These are phyloP conservation scores for Ailurus styani DNA, from an alignment of 2,113 vertebrate genomes.

Conservation along the genomic window DNA sequence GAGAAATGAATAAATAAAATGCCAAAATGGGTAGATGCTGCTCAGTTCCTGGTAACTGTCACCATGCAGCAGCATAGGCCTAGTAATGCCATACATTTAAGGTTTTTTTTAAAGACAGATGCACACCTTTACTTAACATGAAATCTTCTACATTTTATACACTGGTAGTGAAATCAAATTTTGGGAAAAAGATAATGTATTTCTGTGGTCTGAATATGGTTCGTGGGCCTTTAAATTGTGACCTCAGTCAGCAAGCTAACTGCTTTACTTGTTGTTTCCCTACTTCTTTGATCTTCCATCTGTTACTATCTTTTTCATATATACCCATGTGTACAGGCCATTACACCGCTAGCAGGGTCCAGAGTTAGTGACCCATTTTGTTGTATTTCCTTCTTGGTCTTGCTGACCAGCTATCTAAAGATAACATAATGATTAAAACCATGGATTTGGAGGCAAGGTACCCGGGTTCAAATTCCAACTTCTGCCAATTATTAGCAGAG, in stretches of 20 bases:
- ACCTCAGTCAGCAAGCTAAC: neutral
- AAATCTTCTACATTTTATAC: neutral
- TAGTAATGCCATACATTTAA: neutral
- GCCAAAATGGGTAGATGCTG: neutral
- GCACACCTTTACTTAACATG: neutral
- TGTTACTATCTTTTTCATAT: neutral
- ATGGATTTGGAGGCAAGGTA: neutral
- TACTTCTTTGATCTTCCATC: neutral
- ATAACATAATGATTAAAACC: neutral
- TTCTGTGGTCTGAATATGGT: neutral
- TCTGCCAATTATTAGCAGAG: neutral
- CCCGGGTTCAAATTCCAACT: neutral
- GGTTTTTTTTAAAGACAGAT: neutral
- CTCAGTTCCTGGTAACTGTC: neutral
- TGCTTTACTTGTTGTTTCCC: neutral
- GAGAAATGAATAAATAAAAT: conserved; percentile 38
- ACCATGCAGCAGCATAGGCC: neutral
- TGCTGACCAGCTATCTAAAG: neutral
- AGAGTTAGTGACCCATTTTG: neutral
- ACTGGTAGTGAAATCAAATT: neutral
- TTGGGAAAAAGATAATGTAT: neutral
- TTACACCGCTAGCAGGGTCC: neutral
- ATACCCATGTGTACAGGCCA: neutral
- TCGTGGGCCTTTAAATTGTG: neutral
- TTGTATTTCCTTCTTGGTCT: neutral